Percentiles rank a stretch among this genome's conserved stretches.
phyloP scores from a whole-genome alignment of 2,797 vertebrate species.

The Lithobates sylvaticus region DNA sequence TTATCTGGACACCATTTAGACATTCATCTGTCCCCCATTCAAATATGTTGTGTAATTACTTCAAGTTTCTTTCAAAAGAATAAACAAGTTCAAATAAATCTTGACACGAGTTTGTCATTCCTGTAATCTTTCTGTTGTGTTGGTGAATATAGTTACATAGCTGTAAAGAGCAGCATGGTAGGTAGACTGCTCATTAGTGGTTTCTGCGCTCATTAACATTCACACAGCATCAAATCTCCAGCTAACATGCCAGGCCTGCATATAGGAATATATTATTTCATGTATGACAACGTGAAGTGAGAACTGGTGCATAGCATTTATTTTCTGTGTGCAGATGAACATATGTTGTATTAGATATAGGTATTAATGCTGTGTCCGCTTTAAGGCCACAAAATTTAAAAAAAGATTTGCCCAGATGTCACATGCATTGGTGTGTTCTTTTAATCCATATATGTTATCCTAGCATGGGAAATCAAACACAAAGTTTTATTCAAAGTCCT shows the following conservation, averaged over 20 bases:
- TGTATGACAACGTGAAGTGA: background rate
- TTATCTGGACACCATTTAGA: too few relatives aligned
- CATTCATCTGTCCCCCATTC: too few relatives aligned
- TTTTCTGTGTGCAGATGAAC: background rate
- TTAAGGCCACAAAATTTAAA: background rate
- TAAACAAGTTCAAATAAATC: too few relatives aligned
- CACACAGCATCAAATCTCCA: conserved; percentile 28
- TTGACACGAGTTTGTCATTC: background rate
- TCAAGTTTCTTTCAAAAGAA: too few relatives aligned
- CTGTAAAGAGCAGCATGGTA: background rate
- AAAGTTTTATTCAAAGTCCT: too few relatives aligned
- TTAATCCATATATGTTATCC: too few relatives aligned
- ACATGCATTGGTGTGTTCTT: too few relatives aligned
- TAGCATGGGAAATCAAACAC: too few relatives aligned
- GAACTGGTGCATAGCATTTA: background rate
- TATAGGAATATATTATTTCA: conserved; percentile 16
- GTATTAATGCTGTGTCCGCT: background rate
- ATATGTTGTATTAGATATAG: background rate
- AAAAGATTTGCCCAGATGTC: background rate
- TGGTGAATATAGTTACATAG: background rate
- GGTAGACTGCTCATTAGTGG: conserved; percentile 37
- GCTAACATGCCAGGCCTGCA: conserved; percentile 25
- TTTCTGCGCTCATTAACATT: conserved; percentile 46
- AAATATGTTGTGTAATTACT: too few relatives aligned
- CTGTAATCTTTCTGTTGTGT: conserved; percentile 7